A percentile compares a stretch with the other conserved stretches of the same genome.
phyloP scores from a whole-genome alignment of 53 echinoderm and acorn worm genomes.

The Henricia sp. region DNA sequence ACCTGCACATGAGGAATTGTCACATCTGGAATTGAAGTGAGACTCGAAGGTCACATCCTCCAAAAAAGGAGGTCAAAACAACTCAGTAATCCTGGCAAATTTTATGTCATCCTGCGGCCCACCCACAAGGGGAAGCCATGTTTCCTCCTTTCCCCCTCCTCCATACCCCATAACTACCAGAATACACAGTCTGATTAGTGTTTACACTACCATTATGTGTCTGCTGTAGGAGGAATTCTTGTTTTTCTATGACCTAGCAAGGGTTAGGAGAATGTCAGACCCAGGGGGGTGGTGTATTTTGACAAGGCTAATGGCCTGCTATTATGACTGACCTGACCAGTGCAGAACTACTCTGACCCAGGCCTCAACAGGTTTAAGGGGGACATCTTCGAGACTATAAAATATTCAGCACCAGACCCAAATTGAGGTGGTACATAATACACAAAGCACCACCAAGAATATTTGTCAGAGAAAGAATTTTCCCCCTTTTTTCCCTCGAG shows the following conservation, averaged over 20 bases:
- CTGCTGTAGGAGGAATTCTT: background rate
- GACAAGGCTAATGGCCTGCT: slow-evolving; percentile 40
- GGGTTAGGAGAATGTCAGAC: background rate
- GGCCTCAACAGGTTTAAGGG: background rate
- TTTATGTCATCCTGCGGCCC: background rate
- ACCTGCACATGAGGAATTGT: no score
- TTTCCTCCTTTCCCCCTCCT: slow-evolving; percentile 5
- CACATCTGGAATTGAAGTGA: no score
- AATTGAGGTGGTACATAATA: no score
- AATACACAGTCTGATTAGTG: background rate
- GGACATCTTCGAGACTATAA: background rate
- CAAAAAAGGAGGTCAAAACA: no score
- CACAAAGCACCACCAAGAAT: no score
- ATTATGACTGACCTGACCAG: background rate
- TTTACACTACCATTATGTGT: slow-evolving; percentile 13
- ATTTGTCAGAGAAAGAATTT: no score
- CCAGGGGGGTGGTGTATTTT: slow-evolving; percentile 19
- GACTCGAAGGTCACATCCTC: no score
- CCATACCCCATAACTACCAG: slow-evolving; percentile 8
- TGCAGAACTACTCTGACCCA: background rate
- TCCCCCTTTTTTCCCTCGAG: no score
- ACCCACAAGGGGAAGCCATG: slow-evolving; percentile 16
- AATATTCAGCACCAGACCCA: no score
- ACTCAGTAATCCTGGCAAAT: no score
- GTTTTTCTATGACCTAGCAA: slow-evolving; percentile 16